Evolutionary conservation across 2,113 vertebrate genomes (phyloP).

Genomic region (Dryoscopus gambensis): DNA sequence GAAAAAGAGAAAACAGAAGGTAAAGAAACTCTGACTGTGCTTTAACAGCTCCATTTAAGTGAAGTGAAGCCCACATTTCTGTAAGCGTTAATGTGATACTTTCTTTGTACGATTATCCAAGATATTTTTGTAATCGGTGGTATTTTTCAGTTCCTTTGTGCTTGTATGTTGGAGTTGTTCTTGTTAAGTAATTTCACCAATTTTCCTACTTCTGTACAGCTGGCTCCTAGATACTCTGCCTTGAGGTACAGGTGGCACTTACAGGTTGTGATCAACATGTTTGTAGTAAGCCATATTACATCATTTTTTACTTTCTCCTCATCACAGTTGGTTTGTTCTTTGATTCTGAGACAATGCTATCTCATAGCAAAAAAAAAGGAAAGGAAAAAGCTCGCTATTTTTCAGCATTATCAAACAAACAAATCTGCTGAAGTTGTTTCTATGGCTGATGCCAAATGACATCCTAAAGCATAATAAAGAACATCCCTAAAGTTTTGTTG

Average conservation of each 20-base stretch:
- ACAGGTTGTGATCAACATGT: not conserved
- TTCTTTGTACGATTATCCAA: not conserved
- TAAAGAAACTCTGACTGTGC: constrained; percentile 51
- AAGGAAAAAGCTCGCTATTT: not conserved
- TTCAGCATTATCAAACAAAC: not conserved
- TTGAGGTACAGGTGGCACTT: not conserved
- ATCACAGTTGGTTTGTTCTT: not conserved
- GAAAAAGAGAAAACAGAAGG: constrained; percentile 74
- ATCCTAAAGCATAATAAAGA: constrained; percentile 51
- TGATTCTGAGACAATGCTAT: not conserved
- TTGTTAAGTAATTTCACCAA: not conserved
- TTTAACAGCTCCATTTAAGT: not conserved
- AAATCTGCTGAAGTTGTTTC: constrained; percentile 38
- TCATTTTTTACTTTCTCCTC: not conserved
- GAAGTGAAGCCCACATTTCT: not conserved
- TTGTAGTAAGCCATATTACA: not conserved
- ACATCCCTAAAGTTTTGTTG: constrained; percentile 77
- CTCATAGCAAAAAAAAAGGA: not conserved
- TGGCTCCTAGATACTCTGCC: not conserved
- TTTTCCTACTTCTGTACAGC: not conserved
- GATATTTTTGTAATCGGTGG: not conserved
- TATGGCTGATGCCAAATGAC: constrained; percentile 25
- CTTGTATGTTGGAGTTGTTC: not conserved
- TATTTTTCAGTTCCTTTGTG: not conserved
- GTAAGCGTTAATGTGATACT: not conserved